A percentile compares a stretch with the other conserved stretches of the same genome.
phyloP scores from a whole-genome alignment of 2,113 vertebrate species.

The Gallinago jamesoni region DNA sequence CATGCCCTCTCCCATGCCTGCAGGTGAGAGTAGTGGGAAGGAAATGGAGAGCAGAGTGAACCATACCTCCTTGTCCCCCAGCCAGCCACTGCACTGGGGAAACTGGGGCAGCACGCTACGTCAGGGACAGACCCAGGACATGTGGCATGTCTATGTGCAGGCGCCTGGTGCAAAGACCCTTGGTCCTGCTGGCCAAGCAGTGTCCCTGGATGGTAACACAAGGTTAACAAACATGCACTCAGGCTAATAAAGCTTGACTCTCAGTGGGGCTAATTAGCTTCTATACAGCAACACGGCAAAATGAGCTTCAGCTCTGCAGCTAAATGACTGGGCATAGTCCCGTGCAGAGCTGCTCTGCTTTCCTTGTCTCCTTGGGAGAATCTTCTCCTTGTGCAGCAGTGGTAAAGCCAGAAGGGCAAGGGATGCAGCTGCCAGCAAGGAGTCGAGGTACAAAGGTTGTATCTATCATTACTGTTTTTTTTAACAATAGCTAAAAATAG shows the following conservation, averaged over 20 bases:
- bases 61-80: neutral
- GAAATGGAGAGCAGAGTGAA: neutral
- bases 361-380: neutral
- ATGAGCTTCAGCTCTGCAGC: constrained; percentile 32
- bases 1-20: neutral
- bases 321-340: neutral
- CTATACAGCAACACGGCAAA: neutral
- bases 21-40: neutral
- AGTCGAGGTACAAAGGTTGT: neutral
- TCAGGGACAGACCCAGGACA: neutral
- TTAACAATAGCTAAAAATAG: neutral
- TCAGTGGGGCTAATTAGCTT: constrained; percentile 51
- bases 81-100: neutral
- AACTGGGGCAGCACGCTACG: neutral
- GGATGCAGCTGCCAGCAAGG: neutral
- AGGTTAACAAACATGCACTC: constrained; percentile 30
- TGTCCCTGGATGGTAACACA: neutral
- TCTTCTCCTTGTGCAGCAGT: neutral
- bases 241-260: constrained; percentile 49
- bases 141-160: neutral
- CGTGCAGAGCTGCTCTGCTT: neutral
- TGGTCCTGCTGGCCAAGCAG: neutral
- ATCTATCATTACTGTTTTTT: neutral
- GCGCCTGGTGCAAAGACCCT: neutral
- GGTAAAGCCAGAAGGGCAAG: neutral